Base-by-base conservation (phyloP, 2,797 vertebrate genomes). In the Anomalospiza imberbis region DNA sequence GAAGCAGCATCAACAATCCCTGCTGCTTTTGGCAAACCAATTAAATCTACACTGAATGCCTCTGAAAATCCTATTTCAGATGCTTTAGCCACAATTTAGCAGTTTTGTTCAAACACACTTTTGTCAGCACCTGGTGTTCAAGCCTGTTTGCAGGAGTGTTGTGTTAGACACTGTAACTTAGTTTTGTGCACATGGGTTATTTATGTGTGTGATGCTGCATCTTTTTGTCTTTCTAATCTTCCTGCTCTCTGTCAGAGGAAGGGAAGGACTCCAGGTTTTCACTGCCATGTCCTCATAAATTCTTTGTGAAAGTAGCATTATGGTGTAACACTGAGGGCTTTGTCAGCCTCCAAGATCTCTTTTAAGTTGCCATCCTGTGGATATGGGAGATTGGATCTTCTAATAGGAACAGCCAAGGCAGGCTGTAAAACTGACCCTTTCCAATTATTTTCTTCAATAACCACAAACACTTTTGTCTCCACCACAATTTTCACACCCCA, bases 381-480 rank as follows among this genome's bases (percentile, higher is more conserved):
- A 22, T 66, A 22, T 28, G 28, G 79, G 34, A 86, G 72, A 68
- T 40, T 58, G 66, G 44, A 60, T 82, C 40, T 73, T 73, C 62
- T 78, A 70, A 61, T 17, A 85, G 24, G 26, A 90, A 4, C 19
- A 78, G 74, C 48, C 45, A 67, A 79, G 19, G 22, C 54, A 86
- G 44, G 17, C 76, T 50, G 36, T 91, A 86, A 94, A 92, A 76
- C 21, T 62, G 34, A 28, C 16, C 8, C n/a, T 63, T 81, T 81
- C 60, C 63, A 81, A 73, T 90, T 71, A 71, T 67, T 91, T 87
- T 90, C 74, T 81, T 88, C 79, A 84, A 89, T 94, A 81, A 86
- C 71, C 55, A 32, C 66, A 63, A 62, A 73, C n/a, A 36, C 31
- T 85, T 67, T 71, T 63, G 7, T 76, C 38, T 87, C 74, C 38